phyloP scores from a whole-genome alignment of 1,140 invertebrate genomes.

The Scaptomyza graminum region DNA sequence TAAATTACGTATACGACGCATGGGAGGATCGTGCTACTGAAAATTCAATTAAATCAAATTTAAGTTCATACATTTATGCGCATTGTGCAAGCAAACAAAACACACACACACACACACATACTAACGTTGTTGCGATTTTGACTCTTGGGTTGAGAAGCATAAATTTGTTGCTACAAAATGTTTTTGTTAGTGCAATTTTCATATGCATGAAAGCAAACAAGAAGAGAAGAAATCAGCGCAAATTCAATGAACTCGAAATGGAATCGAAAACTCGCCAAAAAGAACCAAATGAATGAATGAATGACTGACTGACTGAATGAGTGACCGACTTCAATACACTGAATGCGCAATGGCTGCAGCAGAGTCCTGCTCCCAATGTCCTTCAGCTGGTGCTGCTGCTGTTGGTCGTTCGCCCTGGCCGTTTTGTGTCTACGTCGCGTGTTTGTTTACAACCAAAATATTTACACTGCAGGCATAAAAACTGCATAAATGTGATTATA shows the following conservation, averaged over 20 bases:
- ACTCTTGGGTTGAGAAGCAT: constrained; percentile 48
- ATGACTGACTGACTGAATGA: constrained; percentile 13
- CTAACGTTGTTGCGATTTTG: constrained; percentile 35
- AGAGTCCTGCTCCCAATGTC: background rate
- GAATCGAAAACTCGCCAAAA: constrained; percentile 45
- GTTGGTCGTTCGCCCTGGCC: constrained; percentile 2
- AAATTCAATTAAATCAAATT: constrained; percentile 77
- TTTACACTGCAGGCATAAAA: constrained; percentile 82
- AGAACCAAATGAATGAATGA: constrained; percentile 16
- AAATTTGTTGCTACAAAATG: constrained; percentile 57
- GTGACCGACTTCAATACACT: constrained; percentile 17
- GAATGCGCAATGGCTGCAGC: constrained; percentile 20
- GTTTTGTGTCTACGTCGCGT: constrained; percentile 12
- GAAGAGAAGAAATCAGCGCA: constrained; percentile 68
- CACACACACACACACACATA: constrained; percentile 19
- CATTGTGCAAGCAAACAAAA: constrained; percentile 38
- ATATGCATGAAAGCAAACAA: constrained; percentile 39
- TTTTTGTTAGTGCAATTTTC: constrained; percentile 62
- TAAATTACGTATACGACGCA: constrained; percentile 68
- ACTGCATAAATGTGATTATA: constrained; percentile 82
- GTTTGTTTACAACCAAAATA: constrained; percentile 71
- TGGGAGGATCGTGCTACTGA: constrained; percentile 19
- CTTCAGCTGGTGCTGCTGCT: constrained; percentile 28
- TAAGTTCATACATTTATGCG: constrained; percentile 71
- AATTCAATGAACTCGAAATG: constrained; percentile 82